phyloP scores from a whole-genome alignment of 2,113 vertebrate species.

The Atherinomorus stipes region DNA sequence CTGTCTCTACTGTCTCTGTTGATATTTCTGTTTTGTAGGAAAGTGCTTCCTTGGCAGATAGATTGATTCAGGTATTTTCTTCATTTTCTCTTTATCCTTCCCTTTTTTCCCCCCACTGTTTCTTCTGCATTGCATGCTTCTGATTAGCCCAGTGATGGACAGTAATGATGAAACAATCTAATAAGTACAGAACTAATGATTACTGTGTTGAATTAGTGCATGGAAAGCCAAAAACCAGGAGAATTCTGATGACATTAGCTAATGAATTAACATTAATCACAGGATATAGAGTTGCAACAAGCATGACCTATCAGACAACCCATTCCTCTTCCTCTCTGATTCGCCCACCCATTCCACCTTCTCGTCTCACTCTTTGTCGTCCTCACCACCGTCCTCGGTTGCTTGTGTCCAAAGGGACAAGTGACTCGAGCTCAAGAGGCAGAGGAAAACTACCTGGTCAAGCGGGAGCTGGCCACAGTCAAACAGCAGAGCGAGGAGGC shows the following conservation, averaged over 20 bases:
- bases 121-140: conserved; percentile 71
- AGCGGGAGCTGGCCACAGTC: conserved; percentile 98
- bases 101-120: conserved; percentile 20
- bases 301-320: conserved; percentile 65
- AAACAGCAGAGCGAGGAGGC: conserved; percentile 97
- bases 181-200: conserved; percentile 18
- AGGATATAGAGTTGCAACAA: conserved; percentile 38
- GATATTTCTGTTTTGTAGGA: conserved; percentile 97
- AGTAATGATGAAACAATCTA: conserved; percentile 2
- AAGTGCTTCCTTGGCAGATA: conserved; percentile 99
- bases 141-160: conserved; percentile 41
- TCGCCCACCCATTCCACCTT: conserved; percentile 48
- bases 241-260: conserved; percentile 11
- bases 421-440: conserved; percentile 99
- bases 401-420: conserved; percentile 99
- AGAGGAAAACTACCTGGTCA: conserved; percentile 99
- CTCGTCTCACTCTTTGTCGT: conserved; percentile 42
- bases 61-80: conserved; percentile 99
- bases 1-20: conserved; percentile 85
- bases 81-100: conserved; percentile 66
- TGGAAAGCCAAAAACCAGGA: conserved; percentile 41
- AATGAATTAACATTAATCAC: conserved; percentile 30
- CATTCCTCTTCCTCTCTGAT: conserved; percentile 45
- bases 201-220: conserved; percentile 55
- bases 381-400: conserved; percentile 75